Conservation (phyloP, 2,797 vertebrate genomes). For the Cyprinella venusta region DNA sequence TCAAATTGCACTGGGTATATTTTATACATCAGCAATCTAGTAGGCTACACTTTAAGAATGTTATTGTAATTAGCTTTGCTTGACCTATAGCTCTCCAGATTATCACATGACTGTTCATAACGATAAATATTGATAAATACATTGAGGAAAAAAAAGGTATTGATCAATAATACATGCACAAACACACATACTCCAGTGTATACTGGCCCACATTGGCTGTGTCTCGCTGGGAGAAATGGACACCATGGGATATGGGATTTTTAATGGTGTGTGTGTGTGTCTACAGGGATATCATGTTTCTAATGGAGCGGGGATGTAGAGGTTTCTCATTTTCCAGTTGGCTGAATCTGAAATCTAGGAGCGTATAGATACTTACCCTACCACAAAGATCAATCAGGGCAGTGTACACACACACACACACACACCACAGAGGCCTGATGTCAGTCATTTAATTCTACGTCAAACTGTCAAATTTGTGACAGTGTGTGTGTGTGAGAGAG, state of each 20-base stretch:
- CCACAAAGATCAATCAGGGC: slow-evolving; percentile 47
- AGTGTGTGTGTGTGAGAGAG: neutral
- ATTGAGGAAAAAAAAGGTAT: neutral
- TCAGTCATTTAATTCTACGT: slow-evolving; percentile 44
- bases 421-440: slow-evolving; percentile 1
- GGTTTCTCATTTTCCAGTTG: slow-evolving; percentile 84
- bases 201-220: neutral
- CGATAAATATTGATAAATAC: slow-evolving; percentile 14
- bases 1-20: neutral
- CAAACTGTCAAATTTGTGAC: slow-evolving; percentile 20
- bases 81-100: neutral
- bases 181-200: slow-evolving; percentile 24
- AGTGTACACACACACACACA: slow-evolving; percentile 18
- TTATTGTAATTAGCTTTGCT: neutral
- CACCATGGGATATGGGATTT: slow-evolving; percentile 31
- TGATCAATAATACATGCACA: slow-evolving; percentile 9
- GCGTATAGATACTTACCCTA: slow-evolving; percentile 57
- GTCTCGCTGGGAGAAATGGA: slow-evolving; percentile 26
- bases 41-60: neutral
- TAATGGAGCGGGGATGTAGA: slow-evolving; percentile 79
- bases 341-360: slow-evolving; percentile 70
- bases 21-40: neutral
- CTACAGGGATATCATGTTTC: slow-evolving; percentile 57
- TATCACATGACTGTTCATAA: neutral
- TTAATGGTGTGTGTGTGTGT: slow-evolving; percentile 39